Evolutionary conservation across 1,140 invertebrate genomes (phyloP), one percentile per base, ranked within the genome.

Genomic region (Zaprionus ornatus): DNA sequence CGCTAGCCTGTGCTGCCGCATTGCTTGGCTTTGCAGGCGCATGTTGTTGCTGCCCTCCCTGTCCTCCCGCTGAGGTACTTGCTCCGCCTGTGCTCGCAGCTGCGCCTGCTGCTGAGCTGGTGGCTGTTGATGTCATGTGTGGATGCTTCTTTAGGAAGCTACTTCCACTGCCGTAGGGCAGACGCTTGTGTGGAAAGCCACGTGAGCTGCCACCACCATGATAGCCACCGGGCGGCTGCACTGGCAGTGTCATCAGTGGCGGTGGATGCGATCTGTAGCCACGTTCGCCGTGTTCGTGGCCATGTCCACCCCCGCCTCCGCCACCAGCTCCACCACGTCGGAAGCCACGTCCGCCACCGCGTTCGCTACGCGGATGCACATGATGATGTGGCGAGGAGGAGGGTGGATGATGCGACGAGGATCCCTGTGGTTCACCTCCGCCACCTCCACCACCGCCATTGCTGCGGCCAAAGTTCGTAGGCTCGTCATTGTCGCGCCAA

Each of bases 261-360:
- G 91, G 91, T 7, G 91, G 88, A 78, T 92, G 91, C 1, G 87
- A 80, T 29, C 91, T 57, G 61, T 87, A 91, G 62, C 77, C 85
- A 7, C 85, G 77, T 1, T 80, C 78, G n/a, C 83, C 64, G 12
- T 77, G 77, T 29, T 88, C 83, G 0, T 83, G 73, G 0, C 73
- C 77, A 63, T 92, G 86, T 7, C 17, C 40, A 15, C 57, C 68
- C 2, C 55, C 72, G 2, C 68, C 66, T 9, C 70, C 77, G 19
- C 81, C 65, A 3, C 87, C 83, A 15, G 80, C 74, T 7, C 84
- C 82, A 10, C 90, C 78, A 13, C 91, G 88, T 21, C 91, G 73
- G 32, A 82, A 91, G 25, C 88, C 88, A 3, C 84, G 72, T 21
- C 82, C 84, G 1, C 74, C 75, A 37, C 85, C 80, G 13, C 84